Evolutionary conservation across 2,113 vertebrate genomes (phyloP).

Genomic region (Pelecanus crispus): DNA sequence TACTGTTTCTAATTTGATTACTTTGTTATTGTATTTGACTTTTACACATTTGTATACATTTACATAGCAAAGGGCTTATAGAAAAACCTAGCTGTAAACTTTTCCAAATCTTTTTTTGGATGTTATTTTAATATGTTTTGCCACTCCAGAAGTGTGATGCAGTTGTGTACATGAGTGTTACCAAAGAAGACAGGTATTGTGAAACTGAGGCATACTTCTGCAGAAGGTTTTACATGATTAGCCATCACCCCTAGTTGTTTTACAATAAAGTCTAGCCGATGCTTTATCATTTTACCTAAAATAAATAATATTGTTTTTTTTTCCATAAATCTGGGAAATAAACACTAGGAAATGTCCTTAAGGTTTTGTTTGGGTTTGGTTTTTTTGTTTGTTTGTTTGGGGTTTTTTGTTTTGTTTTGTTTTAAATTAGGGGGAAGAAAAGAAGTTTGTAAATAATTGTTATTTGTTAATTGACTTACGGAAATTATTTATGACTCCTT

Average conservation of each 20-base stretch:
- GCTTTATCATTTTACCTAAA: background rate
- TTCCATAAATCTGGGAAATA: background rate
- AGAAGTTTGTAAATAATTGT: background rate
- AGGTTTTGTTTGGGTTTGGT: fast-evolving
- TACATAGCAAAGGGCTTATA: background rate
- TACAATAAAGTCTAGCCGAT: background rate
- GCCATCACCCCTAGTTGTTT: background rate
- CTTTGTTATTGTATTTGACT: background rate
- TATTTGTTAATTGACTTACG: background rate
- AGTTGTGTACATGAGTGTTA: background rate
- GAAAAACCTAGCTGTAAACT: background rate
- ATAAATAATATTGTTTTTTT: background rate
- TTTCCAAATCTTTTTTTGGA: background rate
- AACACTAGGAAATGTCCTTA: background rate
- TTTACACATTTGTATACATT: background rate
- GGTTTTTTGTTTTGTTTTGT: background rate
- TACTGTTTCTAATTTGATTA: background rate
- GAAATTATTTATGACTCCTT: background rate
- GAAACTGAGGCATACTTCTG: background rate
- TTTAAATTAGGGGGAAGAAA: background rate
- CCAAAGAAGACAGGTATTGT: background rate
- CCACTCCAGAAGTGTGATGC: background rate
- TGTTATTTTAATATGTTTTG: background rate
- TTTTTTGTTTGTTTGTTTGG: background rate
- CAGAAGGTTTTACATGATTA: background rate